These are phyloP conservation scores for Diacarnus erythraeanus DNA, from an alignment of 37 sponge, comb jelly and placozoan genomes.

Conservation along the genomic window DNA sequence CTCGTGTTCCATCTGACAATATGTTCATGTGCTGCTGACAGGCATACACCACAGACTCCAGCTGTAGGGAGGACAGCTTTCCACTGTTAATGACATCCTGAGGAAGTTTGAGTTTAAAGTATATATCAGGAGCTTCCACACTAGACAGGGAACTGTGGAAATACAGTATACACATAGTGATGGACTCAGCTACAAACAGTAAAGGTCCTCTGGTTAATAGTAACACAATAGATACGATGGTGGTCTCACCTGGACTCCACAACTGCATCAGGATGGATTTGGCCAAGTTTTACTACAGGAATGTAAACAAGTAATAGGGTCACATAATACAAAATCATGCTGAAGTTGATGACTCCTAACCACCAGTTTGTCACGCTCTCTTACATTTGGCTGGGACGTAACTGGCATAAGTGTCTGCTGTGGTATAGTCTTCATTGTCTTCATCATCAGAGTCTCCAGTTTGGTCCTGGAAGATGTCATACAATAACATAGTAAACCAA, in stretches of 20 bases:
- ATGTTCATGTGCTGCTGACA: constrained; percentile 95
- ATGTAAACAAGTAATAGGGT: too few species aligned
- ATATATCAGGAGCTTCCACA: constrained; percentile 89
- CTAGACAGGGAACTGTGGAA: constrained; percentile 82
- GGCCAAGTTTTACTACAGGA: constrained; percentile 71
- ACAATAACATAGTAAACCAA: too few species aligned
- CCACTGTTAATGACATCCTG: constrained; percentile 49
- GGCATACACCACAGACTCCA: constrained; percentile 92
- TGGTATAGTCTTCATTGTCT: constrained; percentile 62
- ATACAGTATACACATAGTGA: background rate
- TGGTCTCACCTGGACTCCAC: constrained; percentile 88
- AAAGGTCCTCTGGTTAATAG: background rate
- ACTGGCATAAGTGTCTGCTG: constrained; percentile 78
- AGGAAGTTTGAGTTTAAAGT: constrained; percentile 86
- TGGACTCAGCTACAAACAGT: background rate
- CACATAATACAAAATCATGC: background rate
- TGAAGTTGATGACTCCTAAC: background rate
- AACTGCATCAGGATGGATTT: constrained; percentile 82
- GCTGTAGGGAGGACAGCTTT: constrained; percentile 82
- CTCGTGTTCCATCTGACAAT: constrained; percentile 75
- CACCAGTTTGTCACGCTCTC: background rate
- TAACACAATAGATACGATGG: background rate
- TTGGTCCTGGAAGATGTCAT: background rate
- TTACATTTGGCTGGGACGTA: constrained; percentile 84
- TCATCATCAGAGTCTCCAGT: constrained; percentile 59